phyloP scores from a whole-genome alignment of 1,140 invertebrate genomes.

The Cotesia typhae region DNA sequence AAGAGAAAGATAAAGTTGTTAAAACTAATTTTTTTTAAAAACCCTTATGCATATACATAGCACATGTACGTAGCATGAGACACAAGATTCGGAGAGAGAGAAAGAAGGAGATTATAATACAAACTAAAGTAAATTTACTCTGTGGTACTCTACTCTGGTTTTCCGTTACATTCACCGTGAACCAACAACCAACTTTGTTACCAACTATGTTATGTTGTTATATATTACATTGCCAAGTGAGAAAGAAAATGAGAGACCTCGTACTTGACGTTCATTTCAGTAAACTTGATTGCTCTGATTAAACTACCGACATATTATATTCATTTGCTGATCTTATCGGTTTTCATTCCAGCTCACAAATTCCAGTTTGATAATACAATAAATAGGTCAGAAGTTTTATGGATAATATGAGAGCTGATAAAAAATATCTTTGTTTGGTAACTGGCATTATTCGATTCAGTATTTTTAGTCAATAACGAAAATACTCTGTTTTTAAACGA shows the following conservation, averaged over 20 bases:
- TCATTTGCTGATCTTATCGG: constrained; percentile 16
- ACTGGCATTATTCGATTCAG: background rate
- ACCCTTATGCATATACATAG: background rate
- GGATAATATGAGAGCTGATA: background rate
- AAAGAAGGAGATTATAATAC: background rate
- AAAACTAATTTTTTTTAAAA: background rate
- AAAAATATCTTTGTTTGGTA: background rate
- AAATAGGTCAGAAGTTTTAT: constrained; percentile 7
- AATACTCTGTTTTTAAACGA: background rate
- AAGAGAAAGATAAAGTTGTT: too few relatives aligned
- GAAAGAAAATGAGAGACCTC: constrained; percentile 13
- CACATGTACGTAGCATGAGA: background rate
- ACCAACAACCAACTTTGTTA: background rate
- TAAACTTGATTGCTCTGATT: constrained; percentile 21
- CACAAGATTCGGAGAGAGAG: background rate
- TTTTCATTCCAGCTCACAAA: constrained; percentile 10
- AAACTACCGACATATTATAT: constrained; percentile 7
- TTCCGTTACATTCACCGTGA: constrained; percentile 30
- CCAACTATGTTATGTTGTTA: too few relatives aligned
- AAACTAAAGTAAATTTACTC: background rate
- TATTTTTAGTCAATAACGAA: background rate
- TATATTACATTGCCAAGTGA: too few relatives aligned
- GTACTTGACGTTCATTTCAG: constrained; percentile 19
- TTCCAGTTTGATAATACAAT: constrained; percentile 18
- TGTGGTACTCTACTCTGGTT: background rate